Evolutionary conservation across 1,140 invertebrate genomes (phyloP), one percentile per base, ranked within the genome.

Genomic region (Oedothorax gibbosus): DNA sequence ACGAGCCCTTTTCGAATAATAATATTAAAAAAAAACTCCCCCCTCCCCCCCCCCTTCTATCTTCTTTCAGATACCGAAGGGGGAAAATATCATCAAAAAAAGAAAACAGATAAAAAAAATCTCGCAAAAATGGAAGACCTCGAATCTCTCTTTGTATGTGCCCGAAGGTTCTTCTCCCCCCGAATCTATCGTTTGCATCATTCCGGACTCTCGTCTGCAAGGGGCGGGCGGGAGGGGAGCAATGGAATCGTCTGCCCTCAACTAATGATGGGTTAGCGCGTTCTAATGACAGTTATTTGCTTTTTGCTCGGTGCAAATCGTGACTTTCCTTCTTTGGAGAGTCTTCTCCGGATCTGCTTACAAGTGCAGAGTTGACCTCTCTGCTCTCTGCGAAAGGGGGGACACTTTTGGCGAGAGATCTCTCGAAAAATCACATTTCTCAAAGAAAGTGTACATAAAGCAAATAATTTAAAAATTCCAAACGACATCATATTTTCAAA

Each of bases 221-320:
- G 4, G 76, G 8, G 56, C 6, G 53, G 20, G 72, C 54, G 56
- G 54, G 56, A 35, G 51, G 49, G n/a, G 53, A 56, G 71, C 56
- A 51, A 53, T 50, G 73, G 35, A 79, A 21, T 53, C 50, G 77
- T 54, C 49, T 66, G 50, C 57, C 68, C 80, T 82, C 68, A 50
- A 53, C 68, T 82, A 82, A 82, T 82, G 80, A 82, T 65, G 80
- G 80, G 80, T 82, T 82, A 73, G 68, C 57, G 65, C 68, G 50
- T 82, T 71, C 73, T 82, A 82, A 82, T 82, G 80, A 82, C 80
- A 82, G 80, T 82, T 66, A 82, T 82, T 82, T 82, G 68, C 80
- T 64, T 71, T 82, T 62, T 73, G 80, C 68, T 71, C 68, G 53
- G 80, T 56, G 21, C 35, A 18, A 68, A 54, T 82, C 80, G 80